Evolutionary conservation across 2,113 vertebrate genomes (phyloP), one percentile per base, ranked within the genome.

Genomic region (Hippotragus niger): DNA sequence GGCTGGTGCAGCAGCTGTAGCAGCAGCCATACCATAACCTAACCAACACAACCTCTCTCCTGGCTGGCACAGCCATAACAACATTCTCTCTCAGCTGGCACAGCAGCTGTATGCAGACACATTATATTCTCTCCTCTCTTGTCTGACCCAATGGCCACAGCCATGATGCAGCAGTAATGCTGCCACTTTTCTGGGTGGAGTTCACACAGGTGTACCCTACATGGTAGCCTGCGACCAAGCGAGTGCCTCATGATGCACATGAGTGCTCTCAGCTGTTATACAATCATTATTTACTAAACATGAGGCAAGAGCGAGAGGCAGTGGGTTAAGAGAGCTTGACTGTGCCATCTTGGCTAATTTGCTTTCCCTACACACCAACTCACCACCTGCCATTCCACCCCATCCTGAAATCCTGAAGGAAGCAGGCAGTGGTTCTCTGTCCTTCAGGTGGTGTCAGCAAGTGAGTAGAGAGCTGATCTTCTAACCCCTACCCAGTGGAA

Each of bases 301-400:
- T 23, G 19, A 40, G 10, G 67, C 67, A 40, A 12, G 67, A 12
- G 67, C 2, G 0, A 74, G n/a, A 74, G 67, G n/a, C 19, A 74
- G 10, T 74, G n/a, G 5, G 10, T 12, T 74, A 40, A 71, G 67
- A 74, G n/a, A 74, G 19, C 67, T 11, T 74, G 67, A 40, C 67
- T 74, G 11, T 74, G 67, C n/a, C 9, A 40, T 74, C 67, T 74
- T 40, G 67, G 67, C 19, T 71, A 71, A 40, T 36, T 71, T 71
- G n/a, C 19, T 40, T 71, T 40, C n/a, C 0, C 16, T 23, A 23
- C n/a, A 40, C 19, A 74, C 5, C n/a, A 74, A 2, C 16, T 15
- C 2, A 7, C 2, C 3, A 12, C 55, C 13, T 36, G 27, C 19
- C 7, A 15, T 45, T 17, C n/a, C 6, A 19, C 5, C 6, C 12